Conservation (phyloP, 2,113 vertebrate genomes). For the Phrynosoma blainvillii region DNA sequence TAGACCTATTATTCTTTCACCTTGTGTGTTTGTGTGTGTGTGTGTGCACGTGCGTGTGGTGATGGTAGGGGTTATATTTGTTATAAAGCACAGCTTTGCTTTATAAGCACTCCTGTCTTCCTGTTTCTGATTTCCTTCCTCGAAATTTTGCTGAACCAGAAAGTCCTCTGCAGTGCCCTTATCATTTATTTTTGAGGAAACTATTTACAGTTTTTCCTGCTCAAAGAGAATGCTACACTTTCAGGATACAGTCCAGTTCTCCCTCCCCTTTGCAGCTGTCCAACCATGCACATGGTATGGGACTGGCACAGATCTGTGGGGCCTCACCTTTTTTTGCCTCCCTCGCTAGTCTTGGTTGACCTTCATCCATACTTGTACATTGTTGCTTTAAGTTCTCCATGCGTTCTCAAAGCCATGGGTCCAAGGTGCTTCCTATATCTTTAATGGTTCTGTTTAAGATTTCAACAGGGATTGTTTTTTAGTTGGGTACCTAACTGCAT, state of each 20-base stretch:
- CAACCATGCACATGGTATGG: neutral
- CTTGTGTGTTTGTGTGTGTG: neutral
- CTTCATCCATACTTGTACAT: neutral
- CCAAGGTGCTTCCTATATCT: too few species aligned
- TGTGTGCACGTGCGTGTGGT: neutral
- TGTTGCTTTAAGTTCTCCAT: neutral
- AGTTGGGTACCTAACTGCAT: too few species aligned
- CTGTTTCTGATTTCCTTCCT: slow-evolving; percentile 12
- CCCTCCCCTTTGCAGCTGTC: neutral
- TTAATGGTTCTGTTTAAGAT: too few species aligned
- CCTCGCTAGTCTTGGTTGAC: neutral
- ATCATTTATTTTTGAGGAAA: slow-evolving; percentile 4
- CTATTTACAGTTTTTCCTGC: slow-evolving; percentile 6
- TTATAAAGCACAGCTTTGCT: slow-evolving; percentile 25
- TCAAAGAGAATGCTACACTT: neutral
- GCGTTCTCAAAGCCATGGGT: neutral
- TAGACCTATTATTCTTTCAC: slow-evolving; percentile 40
- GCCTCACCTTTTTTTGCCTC: neutral
- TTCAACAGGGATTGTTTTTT: too few species aligned
- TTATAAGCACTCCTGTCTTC: slow-evolving; percentile 33
- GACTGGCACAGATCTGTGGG: neutral
- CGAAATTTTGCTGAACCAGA: slow-evolving; percentile 13
- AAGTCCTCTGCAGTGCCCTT: neutral
- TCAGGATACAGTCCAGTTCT: neutral
- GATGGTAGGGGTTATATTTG: slow-evolving; percentile 6